Conservation (phyloP, 2,797 vertebrate species). For the Ciconia nigra region DNA sequence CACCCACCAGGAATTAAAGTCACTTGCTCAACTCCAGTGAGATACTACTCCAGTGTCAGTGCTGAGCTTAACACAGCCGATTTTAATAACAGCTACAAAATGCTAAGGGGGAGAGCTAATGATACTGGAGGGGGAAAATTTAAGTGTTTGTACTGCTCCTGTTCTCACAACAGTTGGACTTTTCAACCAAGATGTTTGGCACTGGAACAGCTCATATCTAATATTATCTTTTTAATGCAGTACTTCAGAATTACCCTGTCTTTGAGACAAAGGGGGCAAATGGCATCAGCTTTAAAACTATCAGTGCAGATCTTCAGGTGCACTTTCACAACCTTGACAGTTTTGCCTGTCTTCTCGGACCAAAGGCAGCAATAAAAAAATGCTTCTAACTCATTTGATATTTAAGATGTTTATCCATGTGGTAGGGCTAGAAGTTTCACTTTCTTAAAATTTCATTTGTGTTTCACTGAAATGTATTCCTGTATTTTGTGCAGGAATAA, state of each 20-base stretch:
- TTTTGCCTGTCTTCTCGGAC: background rate
- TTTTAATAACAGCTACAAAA: background rate
- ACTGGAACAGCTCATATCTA: background rate
- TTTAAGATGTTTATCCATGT: background rate
- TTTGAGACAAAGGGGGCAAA: background rate
- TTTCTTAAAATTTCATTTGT: background rate
- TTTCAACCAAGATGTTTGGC: background rate
- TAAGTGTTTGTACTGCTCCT: background rate
- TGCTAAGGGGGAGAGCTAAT: background rate
- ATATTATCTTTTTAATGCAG: background rate
- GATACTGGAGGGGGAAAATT: background rate
- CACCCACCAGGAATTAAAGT: background rate
- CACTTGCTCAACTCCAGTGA: background rate
- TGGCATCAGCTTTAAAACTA: background rate
- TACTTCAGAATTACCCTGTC: background rate
- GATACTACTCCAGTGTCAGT: background rate
- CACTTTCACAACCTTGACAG: background rate
- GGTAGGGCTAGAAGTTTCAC: background rate
- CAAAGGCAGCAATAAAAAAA: background rate
- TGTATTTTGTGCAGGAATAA: background rate
- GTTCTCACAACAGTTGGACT: background rate
- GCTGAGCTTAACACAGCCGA: rapidly evolving
- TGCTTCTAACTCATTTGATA: background rate
- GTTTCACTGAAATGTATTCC: background rate
- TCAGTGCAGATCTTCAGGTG: background rate